Evolutionary conservation across 2,888 invertebrate species (phyloP).

Genomic region (Podotricha telesiphe): DNA sequence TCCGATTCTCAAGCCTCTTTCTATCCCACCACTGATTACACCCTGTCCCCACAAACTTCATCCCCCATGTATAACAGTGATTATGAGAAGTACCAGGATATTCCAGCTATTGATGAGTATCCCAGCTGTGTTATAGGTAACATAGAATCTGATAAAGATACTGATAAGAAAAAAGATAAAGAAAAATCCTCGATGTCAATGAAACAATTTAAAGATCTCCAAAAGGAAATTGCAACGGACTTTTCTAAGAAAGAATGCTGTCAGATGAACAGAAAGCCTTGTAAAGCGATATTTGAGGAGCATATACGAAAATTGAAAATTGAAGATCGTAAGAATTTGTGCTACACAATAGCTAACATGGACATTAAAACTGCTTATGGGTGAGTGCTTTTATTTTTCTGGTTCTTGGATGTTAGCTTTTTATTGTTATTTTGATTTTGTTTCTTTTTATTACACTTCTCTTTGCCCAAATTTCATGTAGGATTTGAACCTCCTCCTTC

Average conservation of each 20-base stretch:
- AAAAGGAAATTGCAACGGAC: slow-evolving; percentile 61
- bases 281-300: slow-evolving; percentile 63
- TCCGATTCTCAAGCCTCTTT: slow-evolving; percentile 57
- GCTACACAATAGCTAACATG: slow-evolving; percentile 60
- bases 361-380: slow-evolving; percentile 63
- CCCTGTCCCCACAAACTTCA: slow-evolving; percentile 58
- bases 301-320: slow-evolving; percentile 56
- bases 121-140: slow-evolving; percentile 43
- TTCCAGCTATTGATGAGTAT: slow-evolving; percentile 54
- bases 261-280: slow-evolving; percentile 53
- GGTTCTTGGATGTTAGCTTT: no score
- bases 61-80: slow-evolving; percentile 63
- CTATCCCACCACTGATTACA: slow-evolving; percentile 58
- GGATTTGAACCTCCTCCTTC: no score
- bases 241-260: slow-evolving; percentile 71
- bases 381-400: slow-evolving; percentile 49
- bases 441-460: no score
- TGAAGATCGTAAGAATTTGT: slow-evolving; percentile 58
- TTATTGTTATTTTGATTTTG: no score
- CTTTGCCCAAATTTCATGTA: no score
- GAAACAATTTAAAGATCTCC: slow-evolving; percentile 70
- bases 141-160: slow-evolving; percentile 40
- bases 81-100: slow-evolving; percentile 67
- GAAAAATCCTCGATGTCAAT: slow-evolving; percentile 43
- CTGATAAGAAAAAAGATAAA: slow-evolving; percentile 39